These are phyloP conservation scores for Caenorhabditis elegans DNA, from an alignment of 1,140 invertebrate genomes.

Conservation along the genomic window DNA sequence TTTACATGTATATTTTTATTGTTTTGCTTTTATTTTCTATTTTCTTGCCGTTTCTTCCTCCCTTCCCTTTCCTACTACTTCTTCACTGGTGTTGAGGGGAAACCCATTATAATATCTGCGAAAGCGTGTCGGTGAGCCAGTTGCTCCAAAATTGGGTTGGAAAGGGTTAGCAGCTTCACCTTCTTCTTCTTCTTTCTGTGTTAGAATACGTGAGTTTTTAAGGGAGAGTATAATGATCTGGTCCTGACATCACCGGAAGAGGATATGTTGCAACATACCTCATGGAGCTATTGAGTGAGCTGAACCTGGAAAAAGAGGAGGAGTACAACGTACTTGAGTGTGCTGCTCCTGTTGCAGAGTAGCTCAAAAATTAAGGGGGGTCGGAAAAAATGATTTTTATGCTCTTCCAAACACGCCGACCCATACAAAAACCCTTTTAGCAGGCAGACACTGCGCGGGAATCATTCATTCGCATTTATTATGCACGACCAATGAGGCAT, in stretches of 20 bases:
- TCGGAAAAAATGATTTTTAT: background rate
- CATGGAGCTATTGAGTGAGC: background rate
- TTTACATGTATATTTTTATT: too few relatives aligned
- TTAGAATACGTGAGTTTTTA: background rate
- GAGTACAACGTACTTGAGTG: background rate
- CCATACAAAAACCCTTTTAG: constrained; percentile 19
- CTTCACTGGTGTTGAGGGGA: background rate
- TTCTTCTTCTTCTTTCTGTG: background rate
- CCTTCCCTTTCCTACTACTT: background rate
- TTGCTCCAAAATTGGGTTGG: background rate
- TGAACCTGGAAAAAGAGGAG: background rate
- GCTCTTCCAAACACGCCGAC: background rate
- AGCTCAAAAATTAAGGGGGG: too few relatives aligned
- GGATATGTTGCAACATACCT: background rate
- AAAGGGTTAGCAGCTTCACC: background rate
- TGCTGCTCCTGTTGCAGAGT: too few relatives aligned
- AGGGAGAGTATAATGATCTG: background rate
- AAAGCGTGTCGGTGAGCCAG: background rate
- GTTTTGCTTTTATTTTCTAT: background rate
- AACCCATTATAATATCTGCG: constrained; percentile 3
- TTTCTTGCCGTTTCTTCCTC: background rate
- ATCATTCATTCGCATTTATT: constrained; percentile 29
- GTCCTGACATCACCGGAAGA: background rate
- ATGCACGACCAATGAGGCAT: constrained; percentile 19
- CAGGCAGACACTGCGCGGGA: background rate